Base-by-base conservation (phyloP, 2,888 invertebrate species). In the Yponomeuta malinellus region DNA sequence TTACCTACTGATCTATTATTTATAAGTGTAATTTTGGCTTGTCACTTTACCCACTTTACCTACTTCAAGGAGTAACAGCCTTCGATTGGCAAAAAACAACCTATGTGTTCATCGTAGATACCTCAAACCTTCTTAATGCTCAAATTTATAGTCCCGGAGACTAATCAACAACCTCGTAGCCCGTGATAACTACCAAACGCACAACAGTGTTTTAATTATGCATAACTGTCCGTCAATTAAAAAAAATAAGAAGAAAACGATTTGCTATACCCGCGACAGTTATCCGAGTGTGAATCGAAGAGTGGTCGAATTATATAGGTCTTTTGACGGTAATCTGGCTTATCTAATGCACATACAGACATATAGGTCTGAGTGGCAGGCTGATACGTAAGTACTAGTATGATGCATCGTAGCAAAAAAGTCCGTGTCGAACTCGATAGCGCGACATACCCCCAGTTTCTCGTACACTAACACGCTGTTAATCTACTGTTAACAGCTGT, bases 171-270 rank as follows among this genome's bases (percentile, higher is more conserved):
- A n/a, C 6, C 43, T 4, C 15, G 63, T 70, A 63, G 33, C 69
- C 43, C 90, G 90, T 90, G 90, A 89, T 90, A 90, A 90, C 82
- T 80, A 65, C 65, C 65, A 81, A 82, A 85, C 83, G 84, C 83
- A 84, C 79, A 76, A 76, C 74, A 85, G 80, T 85, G 83, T 81
- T 80, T 79, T 68, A 85, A 83, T 84, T 81, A 81, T 81, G 79
- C 74, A 79, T 88, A 90, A 89, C 89, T 88, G 88, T 88, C 78
- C 76, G 79, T 81, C 86, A 88, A 90, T 91, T 90, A 90, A 86
- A 83, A 75, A 81, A 85, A 81, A 84, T 85, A 59, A 59, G 52
- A 59, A 59, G 12, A 59, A 59, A 59, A 59, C 12, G 15, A 59
- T 43, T 43, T 43, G 43, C 5, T 80, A 84, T 80, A 84, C 83